Evolutionary conservation across 1,140 invertebrate genomes (phyloP), one percentile per base, ranked within the genome.

Genomic region (Zeugodacus cucurbitae): DNA sequence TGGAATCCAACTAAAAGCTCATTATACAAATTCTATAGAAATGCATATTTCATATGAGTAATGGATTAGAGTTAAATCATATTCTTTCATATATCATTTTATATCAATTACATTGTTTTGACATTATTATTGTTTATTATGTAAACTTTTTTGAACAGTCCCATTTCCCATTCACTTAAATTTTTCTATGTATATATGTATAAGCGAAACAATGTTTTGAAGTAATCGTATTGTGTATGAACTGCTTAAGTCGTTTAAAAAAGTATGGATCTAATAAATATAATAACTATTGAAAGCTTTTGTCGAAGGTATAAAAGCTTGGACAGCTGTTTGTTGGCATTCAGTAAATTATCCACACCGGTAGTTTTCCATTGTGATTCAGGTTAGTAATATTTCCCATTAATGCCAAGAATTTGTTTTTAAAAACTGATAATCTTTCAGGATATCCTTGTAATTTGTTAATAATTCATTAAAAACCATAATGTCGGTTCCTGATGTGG

Each of bases 401-500:
- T 26, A 32, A 67, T 29, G 14, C 8, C 11, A 20, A 54, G 0
- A 54, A 54, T 17, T 54, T 54, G 2, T 54, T 54, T 4, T 54
- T 54, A 20, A 54, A 17, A 17, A 20, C 48, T 54, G 11, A 17
- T 14, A 14, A 67, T 14, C 26, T 67, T 67, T 17, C 29, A 67
- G 62, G 62, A 67, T 32, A 34, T 67, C 29, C 0, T 67, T 8
- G 0, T 29, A 67, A 17, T 14, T 67, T 32, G 26, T 2, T 11
- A 29, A 29, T 34, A 41, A 74, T 41, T 74, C 4, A 37, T 37
- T 37, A 8, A 37, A n/a, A 57, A 57, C 82, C 48, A 89, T 87
- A 70, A 89, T 89, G 88, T 44, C 87, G 70, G 94, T 95, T 86
- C 95, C 95, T 11, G 93, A 91, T 6, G 90, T 96, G 7, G 95